A percentile compares a stretch with the other conserved stretches of the same genome.
Evolutionary conservation across 2,113 vertebrate genomes (phyloP).

Genomic region (Ciconia boyciana): DNA sequence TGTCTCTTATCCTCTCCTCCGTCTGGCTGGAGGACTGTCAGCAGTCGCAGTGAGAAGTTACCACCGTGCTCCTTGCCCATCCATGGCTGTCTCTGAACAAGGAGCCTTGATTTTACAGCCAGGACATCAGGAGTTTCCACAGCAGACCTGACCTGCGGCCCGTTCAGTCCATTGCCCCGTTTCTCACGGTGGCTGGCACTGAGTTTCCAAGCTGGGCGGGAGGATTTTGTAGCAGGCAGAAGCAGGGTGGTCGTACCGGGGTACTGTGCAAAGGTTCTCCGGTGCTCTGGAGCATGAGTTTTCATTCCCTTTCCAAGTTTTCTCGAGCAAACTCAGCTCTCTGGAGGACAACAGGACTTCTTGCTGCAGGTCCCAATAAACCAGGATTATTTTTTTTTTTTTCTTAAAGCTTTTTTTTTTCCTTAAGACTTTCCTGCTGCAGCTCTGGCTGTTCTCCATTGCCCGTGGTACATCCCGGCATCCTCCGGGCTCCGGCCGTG

Average conservation of each 20-base stretch:
- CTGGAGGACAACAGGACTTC: not conserved
- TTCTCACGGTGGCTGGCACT: not conserved
- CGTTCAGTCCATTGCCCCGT: not conserved
- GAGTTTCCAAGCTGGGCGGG: not conserved
- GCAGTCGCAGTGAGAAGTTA: not conserved
- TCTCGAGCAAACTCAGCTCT: not conserved
- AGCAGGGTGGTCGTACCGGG: rapidly evolving
- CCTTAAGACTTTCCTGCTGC: not conserved
- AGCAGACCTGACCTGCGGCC: not conserved
- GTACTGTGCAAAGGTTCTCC: not conserved
- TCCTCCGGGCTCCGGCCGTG: not conserved
- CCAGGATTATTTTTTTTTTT: not conserved
- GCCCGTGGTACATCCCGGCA: not conserved
- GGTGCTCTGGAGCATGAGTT: not conserved
- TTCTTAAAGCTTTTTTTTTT: not conserved
- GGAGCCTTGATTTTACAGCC: not conserved
- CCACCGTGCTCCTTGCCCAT: not conserved
- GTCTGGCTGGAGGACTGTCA: not conserved
- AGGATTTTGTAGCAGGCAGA: not conserved
- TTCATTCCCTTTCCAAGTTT: not conserved
- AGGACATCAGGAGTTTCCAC: not conserved
- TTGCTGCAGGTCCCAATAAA: not conserved
- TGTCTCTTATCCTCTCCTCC: not conserved
- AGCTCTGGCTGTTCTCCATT: not conserved
- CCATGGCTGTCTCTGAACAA: not conserved